Evolutionary conservation across 2,113 vertebrate species (phyloP).

Genomic region (Probosciger aterrimus): DNA sequence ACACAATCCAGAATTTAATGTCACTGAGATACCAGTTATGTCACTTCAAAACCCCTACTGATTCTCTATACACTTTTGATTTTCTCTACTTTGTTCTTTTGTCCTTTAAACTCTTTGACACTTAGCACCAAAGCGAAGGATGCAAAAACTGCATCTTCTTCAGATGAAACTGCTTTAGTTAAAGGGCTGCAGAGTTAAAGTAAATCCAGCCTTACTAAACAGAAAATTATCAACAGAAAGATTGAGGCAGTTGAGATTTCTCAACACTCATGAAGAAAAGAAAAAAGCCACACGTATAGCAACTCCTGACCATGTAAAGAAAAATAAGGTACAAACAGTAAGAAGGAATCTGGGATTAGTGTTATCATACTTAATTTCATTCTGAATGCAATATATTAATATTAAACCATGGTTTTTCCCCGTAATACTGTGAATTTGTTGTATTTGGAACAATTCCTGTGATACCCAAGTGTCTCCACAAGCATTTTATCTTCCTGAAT

Average conservation of each 20-base stretch:
- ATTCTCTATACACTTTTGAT: neutral
- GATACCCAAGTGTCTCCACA: neutral
- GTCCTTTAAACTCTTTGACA: neutral
- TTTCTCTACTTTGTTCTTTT: neutral
- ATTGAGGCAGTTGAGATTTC: neutral
- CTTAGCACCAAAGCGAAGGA: neutral
- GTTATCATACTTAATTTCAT: neutral
- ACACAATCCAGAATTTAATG: neutral
- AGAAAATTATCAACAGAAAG: neutral
- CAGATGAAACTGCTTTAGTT: neutral
- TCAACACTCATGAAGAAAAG: neutral
- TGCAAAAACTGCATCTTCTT: neutral
- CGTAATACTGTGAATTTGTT: neutral
- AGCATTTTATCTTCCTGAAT: constrained; percentile 3
- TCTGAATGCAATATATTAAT: neutral
- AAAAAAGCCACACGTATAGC: neutral
- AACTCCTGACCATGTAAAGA: neutral
- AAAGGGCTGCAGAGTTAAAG: neutral
- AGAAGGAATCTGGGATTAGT: neutral
- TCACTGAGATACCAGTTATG: neutral
- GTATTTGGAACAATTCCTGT: neutral
- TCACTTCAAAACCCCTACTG: neutral
- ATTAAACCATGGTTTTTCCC: neutral
- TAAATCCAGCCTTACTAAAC: neutral
- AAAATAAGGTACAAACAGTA: neutral